Evolutionary conservation across 2,888 invertebrate species (phyloP).

Genomic region (Eupithecia exiguata): DNA sequence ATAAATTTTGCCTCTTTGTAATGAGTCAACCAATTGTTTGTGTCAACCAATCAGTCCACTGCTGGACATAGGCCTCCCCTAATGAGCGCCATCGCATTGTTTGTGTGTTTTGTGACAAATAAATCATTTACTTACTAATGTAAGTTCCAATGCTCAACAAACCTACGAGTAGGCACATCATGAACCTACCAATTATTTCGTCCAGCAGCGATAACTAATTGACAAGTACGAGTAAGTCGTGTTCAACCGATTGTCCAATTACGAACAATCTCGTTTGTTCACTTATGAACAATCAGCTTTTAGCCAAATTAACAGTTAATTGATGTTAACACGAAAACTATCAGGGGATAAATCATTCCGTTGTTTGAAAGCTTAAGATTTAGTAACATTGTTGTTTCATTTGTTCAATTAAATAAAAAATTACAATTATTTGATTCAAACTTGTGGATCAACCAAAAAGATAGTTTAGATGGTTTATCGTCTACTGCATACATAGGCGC

Average conservation of each 20-base stretch:
- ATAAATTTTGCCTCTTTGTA: no score
- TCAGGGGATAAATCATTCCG: slow-evolving; percentile 19
- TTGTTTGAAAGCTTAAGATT: slow-evolving; percentile 11
- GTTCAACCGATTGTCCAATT: slow-evolving; percentile 27
- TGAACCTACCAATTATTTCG: slow-evolving; percentile 28
- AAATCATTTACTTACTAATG: no score
- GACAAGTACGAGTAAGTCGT: slow-evolving; percentile 32
- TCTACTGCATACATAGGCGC: not conserved
- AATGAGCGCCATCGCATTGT: no score
- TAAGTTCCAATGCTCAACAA: not conserved
- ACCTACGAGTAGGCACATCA: not conserved
- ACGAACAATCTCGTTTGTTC: slow-evolving; percentile 22
- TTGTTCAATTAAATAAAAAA: not conserved
- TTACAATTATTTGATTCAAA: not conserved
- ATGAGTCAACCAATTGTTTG: no score
- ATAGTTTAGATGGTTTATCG: not conserved
- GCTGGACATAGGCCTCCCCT: no score
- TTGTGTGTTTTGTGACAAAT: no score
- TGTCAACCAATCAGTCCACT: no score
- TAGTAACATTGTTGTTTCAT: not conserved
- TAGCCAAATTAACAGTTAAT: slow-evolving; percentile 30
- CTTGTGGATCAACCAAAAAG: not conserved
- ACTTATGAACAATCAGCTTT: slow-evolving; percentile 4
- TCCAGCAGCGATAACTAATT: slow-evolving; percentile 32
- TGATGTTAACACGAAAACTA: slow-evolving; percentile 18